Evolutionary conservation across 1,140 invertebrate species (phyloP), one percentile per base, ranked within the genome.

Genomic region (Sesamia nonagrioides): DNA sequence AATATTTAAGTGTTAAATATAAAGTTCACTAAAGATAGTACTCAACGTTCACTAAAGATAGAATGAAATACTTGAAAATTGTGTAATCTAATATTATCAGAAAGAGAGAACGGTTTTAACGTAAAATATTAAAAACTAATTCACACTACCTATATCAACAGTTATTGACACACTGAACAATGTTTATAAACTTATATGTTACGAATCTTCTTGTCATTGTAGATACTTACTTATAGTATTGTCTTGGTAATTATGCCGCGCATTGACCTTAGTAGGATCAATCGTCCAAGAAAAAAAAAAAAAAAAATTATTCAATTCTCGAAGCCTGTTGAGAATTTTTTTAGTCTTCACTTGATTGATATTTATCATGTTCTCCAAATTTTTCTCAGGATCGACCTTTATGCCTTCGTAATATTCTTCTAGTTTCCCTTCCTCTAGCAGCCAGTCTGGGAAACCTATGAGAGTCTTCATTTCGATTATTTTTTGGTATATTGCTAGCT

Each of bases 391-490:
- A 79, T 95, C 92, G 15, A 96, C 89, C 75, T 91, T 94, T 88
- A 97, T 96, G 69, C 96, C 96, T 78, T 95, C 83, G 83, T 98
- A 97, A 89, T 96, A 96, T 37, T 95, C 88, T 77, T 97, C 96
- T 13, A 98, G 86, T 50, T 94, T 91, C 0, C 95, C 95, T 9
- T 95, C 92, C 72, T 97, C 95, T n/a, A 96, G 94, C 0, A 99
- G 95, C 97, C 98, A 98, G 17, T 97, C 95, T 0, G 98, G 98
- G 88, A 97, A 97, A 0, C 97, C 98, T 78, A 98, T 97, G 56
- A 97, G 96, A 48, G 96, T 96, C 27, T 96, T 96, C 96, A 98
- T 98, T 82, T 96, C 95, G 17, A 95, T 95, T 0, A 96, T 96
- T 91, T 98, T 98, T 79, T 96, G 96, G 45, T 97, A 94, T 0